Base-by-base conservation (phyloP, 2,888 invertebrate species). In the Dione juno region DNA sequence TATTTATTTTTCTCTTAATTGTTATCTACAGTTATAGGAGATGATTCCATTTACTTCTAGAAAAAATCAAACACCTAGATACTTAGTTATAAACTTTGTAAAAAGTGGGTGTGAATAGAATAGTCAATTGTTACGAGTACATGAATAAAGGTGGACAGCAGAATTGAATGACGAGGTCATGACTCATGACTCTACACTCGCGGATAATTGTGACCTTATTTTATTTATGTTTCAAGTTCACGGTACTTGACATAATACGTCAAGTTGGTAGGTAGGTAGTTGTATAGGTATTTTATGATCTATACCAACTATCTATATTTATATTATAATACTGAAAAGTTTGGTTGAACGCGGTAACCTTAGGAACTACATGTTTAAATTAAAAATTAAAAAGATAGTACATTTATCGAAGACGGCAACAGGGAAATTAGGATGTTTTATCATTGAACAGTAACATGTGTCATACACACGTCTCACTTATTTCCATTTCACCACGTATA, bases 141-240 rank as follows among this genome's bases (percentile, higher is more conserved):
- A 74, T 77, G 74, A 76, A 80, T 76, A 76, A 74, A 79, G 76
- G 73, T 74, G 79, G 77, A 78, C 79, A 70, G 73, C 76, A 71
- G 74, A 78, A 76, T 74, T 80, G 80, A 78, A 72, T 76, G 79
- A 75, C 76, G 80, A 78, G 88, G 85, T 86, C 88, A 84, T 80
- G 88, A 86, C 28, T n/a, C n/a, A n/a, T n/a, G n/a, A n/a, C 85
- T 86, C 78, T 70, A 78, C 78, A 80, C 37, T 57, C 16, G 57
- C 37, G 16, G 37, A 13, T 80, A 81, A 81, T 79, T 78, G 78
- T 80, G 86, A 84, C 86, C 86, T 81, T 82, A 84, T 86, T 87
- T 80, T 74, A 61, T 28, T 61, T 61, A 76, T 57, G 63, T 81
- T 81, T 82, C 82, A 85, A 86, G 83, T 85, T 87, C 82, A 84